Evolutionary conservation across 1,140 invertebrate species (phyloP).

Genomic region (Lepidurus arcticus): DNA sequence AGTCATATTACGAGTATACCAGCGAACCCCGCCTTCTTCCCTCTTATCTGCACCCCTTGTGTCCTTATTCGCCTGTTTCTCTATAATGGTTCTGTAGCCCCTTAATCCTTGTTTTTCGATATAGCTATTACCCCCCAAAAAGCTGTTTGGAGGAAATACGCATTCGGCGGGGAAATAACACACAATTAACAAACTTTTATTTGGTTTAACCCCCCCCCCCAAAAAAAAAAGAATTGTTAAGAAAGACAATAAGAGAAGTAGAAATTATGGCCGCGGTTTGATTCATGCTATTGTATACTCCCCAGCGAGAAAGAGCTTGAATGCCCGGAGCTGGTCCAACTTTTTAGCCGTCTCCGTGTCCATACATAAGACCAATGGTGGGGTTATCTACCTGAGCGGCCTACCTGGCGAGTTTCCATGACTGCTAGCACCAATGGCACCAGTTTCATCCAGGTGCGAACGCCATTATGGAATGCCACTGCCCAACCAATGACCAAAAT

Average conservation of each 20-base stretch:
- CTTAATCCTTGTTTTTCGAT: no score
- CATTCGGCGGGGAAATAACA: background rate
- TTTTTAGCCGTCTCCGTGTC: background rate
- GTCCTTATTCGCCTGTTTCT: background rate
- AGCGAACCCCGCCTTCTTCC: background rate
- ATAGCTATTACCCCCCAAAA: background rate
- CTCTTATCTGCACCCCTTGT: background rate
- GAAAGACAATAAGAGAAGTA: background rate
- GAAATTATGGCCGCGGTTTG: background rate
- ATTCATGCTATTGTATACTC: background rate
- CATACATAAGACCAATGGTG: constrained; percentile 15
- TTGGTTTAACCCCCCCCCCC: no score
- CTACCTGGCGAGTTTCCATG: constrained; percentile 20
- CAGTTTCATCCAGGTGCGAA: constrained; percentile 9
- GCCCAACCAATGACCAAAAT: constrained; percentile 8
- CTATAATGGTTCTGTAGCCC: background rate
- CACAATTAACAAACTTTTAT: background rate
- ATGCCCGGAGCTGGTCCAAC: background rate
- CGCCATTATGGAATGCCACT: constrained; percentile 14
- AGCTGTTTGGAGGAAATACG: background rate
- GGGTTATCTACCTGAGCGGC: constrained; percentile 12
- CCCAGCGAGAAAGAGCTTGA: background rate
- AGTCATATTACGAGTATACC: constrained; percentile 19
- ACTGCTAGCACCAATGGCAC: constrained; percentile 15
- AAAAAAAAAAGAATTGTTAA: no score